Evolutionary conservation across 92 coral and sea anemone genomes (phyloP).

Genomic region (Actinernus sp.): DNA sequence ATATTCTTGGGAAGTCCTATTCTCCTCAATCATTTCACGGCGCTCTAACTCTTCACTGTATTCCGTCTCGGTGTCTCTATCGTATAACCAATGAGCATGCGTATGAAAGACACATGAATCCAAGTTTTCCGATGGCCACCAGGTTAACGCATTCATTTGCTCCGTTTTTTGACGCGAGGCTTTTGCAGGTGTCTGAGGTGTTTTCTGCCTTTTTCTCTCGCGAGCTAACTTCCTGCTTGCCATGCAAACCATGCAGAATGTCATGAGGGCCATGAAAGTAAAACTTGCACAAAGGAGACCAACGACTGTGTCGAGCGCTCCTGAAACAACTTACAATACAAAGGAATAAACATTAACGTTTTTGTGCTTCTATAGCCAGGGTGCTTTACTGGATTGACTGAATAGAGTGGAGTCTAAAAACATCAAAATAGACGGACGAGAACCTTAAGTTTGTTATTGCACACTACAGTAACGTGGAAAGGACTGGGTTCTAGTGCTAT

Average conservation of each 20-base stretch:
- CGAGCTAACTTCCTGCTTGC: slow-evolving; percentile 34
- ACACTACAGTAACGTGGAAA: too few relatives aligned
- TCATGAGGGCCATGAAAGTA: slow-evolving; percentile 39
- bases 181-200: background rate
- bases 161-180: background rate
- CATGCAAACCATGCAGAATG: slow-evolving; percentile 42
- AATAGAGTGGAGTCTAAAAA: too few relatives aligned
- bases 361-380: too few relatives aligned
- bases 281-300: slow-evolving; percentile 45
- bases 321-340: too few relatives aligned
- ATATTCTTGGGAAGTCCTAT: background rate
- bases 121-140: background rate
- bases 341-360: too few relatives aligned
- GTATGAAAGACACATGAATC: slow-evolving; percentile 17
- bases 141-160: background rate
- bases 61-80: slow-evolving; percentile 25
- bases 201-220: slow-evolving; percentile 10
- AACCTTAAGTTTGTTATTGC: too few relatives aligned
- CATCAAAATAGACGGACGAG: too few relatives aligned
- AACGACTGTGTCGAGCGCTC: slow-evolving; percentile 39
- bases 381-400: too few relatives aligned
- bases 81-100: slow-evolving; percentile 19
- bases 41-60: slow-evolving; percentile 29
- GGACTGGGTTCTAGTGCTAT: too few relatives aligned
- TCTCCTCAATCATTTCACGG: background rate